Conservation (phyloP, 2,113 vertebrate genomes). For the Trematocara nigrifrons region DNA sequence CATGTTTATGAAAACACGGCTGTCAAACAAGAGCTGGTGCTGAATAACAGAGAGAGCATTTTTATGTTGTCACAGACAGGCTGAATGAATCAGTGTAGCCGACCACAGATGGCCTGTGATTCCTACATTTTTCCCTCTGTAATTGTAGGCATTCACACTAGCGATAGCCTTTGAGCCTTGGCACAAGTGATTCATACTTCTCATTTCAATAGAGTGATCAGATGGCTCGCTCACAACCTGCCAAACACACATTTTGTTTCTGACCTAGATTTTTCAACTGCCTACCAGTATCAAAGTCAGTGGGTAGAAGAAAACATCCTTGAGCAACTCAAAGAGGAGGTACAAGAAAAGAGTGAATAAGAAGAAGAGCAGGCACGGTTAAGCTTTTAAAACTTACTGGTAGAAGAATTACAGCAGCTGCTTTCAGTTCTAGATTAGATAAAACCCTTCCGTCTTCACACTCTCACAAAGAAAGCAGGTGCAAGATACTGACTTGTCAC, state of each 20-base stretch:
- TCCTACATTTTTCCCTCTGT: neutral
- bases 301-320: neutral
- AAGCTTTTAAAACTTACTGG: slow-evolving; percentile 29
- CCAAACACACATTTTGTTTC: neutral
- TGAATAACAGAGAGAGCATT: neutral
- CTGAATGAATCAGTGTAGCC: neutral
- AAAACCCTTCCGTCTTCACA: neutral
- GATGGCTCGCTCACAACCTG: neutral
- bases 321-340: neutral
- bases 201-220: neutral
- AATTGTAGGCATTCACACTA: neutral
- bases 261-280: neutral
- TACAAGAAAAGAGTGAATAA: neutral
- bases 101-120: neutral
- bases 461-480: neutral
- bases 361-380: neutral
- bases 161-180: neutral
- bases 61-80: neutral
- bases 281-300: neutral
- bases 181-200: neutral
- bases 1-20: neutral
- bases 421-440: neutral
- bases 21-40: neutral
- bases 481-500: neutral
- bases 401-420: neutral